These are phyloP conservation scores for Marasmarcha lunaedactyla DNA, from an alignment of 2,888 invertebrate species.

Conservation along the genomic window DNA sequence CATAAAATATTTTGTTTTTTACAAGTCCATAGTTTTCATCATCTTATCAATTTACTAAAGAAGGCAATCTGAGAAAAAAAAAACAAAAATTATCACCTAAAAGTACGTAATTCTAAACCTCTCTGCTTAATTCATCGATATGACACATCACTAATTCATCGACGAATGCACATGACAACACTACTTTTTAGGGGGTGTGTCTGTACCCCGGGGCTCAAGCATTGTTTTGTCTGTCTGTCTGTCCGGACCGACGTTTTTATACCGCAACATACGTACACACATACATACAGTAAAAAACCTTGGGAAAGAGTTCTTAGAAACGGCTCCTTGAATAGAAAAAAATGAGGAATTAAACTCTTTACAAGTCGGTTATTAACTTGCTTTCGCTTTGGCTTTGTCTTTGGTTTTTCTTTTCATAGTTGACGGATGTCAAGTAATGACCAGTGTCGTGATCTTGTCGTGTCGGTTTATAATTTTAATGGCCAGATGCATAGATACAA, in stretches of 20 bases:
- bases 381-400: background rate
- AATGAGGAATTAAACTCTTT: background rate
- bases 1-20: too few relatives aligned
- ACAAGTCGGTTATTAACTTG: background rate
- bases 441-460: too few relatives aligned
- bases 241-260: constrained; percentile 41
- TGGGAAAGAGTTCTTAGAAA: constrained; percentile 35
- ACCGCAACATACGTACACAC: constrained; percentile 26
- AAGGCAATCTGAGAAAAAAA: too few relatives aligned
- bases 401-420: too few relatives aligned
- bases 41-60: too few relatives aligned
- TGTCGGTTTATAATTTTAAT: too few relatives aligned
- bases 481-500: too few relatives aligned
- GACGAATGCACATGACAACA: constrained; percentile 25
- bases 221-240: constrained; percentile 65
- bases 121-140: too few relatives aligned
- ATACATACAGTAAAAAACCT: constrained; percentile 20
- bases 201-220: constrained; percentile 47
- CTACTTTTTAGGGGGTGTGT: constrained; percentile 51
- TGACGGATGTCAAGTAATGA: too few relatives aligned
- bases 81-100: too few relatives aligned
- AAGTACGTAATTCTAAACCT: too few relatives aligned
- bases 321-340: constrained; percentile 10
- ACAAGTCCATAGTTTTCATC: too few relatives aligned
- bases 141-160: constrained; percentile 11